Conservation (phyloP, 30 jellyfish, hydroid and myxozoan species). For the Chironex yamaguchii region DNA sequence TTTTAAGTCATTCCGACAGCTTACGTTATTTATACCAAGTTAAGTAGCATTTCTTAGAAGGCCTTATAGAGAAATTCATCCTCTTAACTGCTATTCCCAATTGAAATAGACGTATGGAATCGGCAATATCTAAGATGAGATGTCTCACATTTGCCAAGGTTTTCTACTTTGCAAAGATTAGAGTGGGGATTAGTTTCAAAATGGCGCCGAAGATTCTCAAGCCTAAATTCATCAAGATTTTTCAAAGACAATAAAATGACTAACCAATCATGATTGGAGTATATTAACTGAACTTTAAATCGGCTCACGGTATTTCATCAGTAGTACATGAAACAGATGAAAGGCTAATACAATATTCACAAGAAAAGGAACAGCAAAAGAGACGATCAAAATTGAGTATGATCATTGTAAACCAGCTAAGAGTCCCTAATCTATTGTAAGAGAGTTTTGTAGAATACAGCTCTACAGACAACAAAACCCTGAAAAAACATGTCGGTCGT, state of each 20-base stretch:
- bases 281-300: too few relatives aligned
- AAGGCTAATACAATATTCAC: neutral
- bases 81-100: neutral
- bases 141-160: neutral
- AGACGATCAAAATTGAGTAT: neutral
- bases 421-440: neutral
- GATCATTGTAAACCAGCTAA: neutral
- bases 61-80: neutral
- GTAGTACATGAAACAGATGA: neutral
- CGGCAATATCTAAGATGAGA: neutral
- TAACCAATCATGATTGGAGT: neutral
- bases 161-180: neutral
- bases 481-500: too few relatives aligned
- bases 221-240: neutral
- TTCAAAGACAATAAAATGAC: neutral
- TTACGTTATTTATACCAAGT: neutral
- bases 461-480: neutral
- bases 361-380: neutral
- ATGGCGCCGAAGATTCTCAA: neutral
- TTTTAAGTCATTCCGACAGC: slow-evolving; percentile 1
- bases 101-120: neutral
- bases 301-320: neutral
- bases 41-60: neutral
- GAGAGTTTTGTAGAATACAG: neutral
- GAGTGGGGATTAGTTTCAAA: neutral